Evolutionary conservation across 2,113 vertebrate species (phyloP), one percentile per base, ranked within the genome.

Genomic region (Phyllostomus hastatus): DNA sequence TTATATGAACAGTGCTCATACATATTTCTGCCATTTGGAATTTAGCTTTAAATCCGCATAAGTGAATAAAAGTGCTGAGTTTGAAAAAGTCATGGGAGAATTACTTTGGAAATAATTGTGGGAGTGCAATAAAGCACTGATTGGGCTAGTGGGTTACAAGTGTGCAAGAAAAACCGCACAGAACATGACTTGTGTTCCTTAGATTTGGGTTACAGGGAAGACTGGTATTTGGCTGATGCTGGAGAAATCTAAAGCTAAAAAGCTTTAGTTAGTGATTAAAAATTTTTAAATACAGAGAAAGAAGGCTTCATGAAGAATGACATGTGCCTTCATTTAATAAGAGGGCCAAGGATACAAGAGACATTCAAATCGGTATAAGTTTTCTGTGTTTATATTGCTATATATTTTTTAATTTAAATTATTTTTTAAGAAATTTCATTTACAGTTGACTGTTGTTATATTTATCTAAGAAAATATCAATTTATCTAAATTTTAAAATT

Each of bases 131-230:
- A 70, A 91, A 41, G 5, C 50, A 54, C 5, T 86, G 15, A 50
- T 57, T 54, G 59, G 33, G 85, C 5, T 31, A 46, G 20, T 20
- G 9, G 0, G 10, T 86, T 69, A 33, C 1, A 43, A 0, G 15
- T 72, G 1, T 59, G 5, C 50, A 88, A 72, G 35, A 92, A 57
- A 54, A 33, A 92, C 35, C 46, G 2, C 20, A 69, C 31, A 70
- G 6, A 31, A 0, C 5, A 12, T 43, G 15, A 46, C 0, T 14
- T 7, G 4, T 82, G 26, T 41, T 1, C 0, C 6, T 19, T 48
- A 26, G 4, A 61, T 67, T 73, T 75, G 10, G 8, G n/a, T 6
- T 72, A 82, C 2, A 91, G 14, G 24, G 1, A 82, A 10, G 2
- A 41, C 5, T 75, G 81, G 10, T 8, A 31, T 75, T 83, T 48